Evolutionary conservation across 1,140 invertebrate genomes (phyloP).

Genomic region (Euglossa dilemma): DNA sequence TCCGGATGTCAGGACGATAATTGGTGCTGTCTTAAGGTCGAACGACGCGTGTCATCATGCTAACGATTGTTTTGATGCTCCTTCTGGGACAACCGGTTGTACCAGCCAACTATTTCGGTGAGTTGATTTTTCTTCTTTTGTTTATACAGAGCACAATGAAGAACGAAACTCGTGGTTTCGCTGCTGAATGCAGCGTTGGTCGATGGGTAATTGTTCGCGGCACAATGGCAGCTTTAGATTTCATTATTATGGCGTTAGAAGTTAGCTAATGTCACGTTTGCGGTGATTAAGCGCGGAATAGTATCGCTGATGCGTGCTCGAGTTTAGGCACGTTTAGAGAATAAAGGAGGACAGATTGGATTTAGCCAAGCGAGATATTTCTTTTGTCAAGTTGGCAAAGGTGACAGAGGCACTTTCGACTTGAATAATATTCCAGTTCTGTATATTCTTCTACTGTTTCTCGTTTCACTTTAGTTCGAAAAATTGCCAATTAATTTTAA

Average conservation of each 20-base stretch:
- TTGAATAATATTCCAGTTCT: no score
- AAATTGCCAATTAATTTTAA: no score
- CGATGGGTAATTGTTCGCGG: not conserved
- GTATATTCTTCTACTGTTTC: no score
- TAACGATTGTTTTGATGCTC: constrained; percentile 54
- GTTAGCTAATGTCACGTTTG: not conserved
- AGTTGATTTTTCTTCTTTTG: constrained; percentile 21
- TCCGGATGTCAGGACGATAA: constrained; percentile 39
- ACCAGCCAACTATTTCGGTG: constrained; percentile 69
- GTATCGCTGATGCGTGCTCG: no score
- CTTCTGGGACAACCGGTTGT: constrained; percentile 56
- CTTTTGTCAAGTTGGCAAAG: not conserved
- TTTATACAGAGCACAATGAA: not conserved
- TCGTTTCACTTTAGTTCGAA: no score
- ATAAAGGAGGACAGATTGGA: not conserved
- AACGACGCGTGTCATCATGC: constrained; percentile 57
- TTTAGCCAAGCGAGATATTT: not conserved
- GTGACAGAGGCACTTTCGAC: no score
- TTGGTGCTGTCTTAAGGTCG: constrained; percentile 26
- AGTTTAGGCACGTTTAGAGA: not conserved
- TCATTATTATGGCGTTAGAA: not conserved
- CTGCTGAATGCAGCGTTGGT: not conserved
- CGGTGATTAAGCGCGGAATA: not conserved
- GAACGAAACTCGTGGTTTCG: not conserved
- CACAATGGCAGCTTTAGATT: not conserved